phyloP scores from a whole-genome alignment of 2,113 vertebrate species.

The Lota lota region DNA sequence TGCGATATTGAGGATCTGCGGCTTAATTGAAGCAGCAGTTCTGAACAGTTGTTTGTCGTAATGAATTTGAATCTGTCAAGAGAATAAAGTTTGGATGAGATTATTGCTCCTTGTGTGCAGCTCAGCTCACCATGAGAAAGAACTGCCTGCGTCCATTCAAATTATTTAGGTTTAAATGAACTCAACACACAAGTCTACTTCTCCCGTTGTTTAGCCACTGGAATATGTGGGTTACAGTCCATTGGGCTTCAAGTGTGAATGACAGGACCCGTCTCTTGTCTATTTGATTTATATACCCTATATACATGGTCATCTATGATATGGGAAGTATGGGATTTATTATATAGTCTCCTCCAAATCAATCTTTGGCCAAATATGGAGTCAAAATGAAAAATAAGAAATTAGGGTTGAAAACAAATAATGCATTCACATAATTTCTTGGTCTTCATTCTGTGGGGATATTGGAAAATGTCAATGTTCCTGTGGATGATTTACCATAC shows the following conservation, averaged over 20 bases:
- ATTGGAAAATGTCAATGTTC: constrained; percentile 46
- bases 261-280: neutral
- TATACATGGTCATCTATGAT: neutral
- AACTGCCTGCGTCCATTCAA: neutral
- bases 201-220: neutral
- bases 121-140: too few relatives aligned
- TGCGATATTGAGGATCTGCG: too few relatives aligned
- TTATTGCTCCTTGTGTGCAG: neutral
- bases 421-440: constrained; percentile 9
- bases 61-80: neutral
- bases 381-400: constrained; percentile 20
- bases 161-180: too few relatives aligned
- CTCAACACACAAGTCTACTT: too few relatives aligned
- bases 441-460: constrained; percentile 18
- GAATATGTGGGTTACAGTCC: neutral
- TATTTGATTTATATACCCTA: neutral
- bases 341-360: constrained; percentile 18
- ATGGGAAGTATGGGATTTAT: constrained; percentile 3
- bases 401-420: constrained; percentile 37
- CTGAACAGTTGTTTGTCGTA: constrained; percentile 10
- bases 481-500: constrained; percentile 22
- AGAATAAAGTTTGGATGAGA: neutral
- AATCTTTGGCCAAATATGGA: neutral
- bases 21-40: neutral
- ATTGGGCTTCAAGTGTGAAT: neutral